Base-by-base conservation (phyloP, 2,797 vertebrate genomes). In the Myoxocephalus aenaeus region DNA sequence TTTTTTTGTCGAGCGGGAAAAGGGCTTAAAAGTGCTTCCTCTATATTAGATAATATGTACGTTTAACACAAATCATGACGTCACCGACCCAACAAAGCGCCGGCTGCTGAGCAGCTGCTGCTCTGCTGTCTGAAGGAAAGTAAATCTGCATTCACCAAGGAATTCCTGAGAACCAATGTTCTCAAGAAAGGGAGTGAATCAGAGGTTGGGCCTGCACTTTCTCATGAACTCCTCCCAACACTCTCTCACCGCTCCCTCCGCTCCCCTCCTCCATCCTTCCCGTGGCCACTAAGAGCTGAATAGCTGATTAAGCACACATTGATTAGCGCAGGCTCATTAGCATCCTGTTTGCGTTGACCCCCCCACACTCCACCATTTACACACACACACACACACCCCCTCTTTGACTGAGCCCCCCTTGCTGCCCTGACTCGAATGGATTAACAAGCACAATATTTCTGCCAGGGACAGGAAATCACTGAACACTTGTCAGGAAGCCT, bases 221-320 rank as follows among this genome's bases (percentile, higher is more conserved):
- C 95, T 94, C 95, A 95, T 92, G 94, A 94, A 94, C 93, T 93
- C 91, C 89, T 87, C 87, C 89, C 88, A 79, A 71, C 88, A 81
- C 82, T 86, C 78, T 66, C 68, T 71, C 84, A 53, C 18, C n/a
- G 53, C 73, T 74, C 68, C 76, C 84, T 63, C 20, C 17, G 53
- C 71, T 72, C 59, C 53, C 73, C 58, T 76, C 77, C 77, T 70
- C 73, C 27, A 67, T 61, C 77, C 82, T 86, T 86, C 73, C 83
- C 46, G 65, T 83, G 82, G 85, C 85, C 89, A 88, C 85, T 87
- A 77, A 79, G 70, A 86, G 74, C 92, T 88, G 95, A 97, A 96
- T 54, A 88, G 94, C 96, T 96, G 96, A 96, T 97, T 96, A 96
- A 95, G 93, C 91, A 93, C 82, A 86, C 91, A 97, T 96, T 95